Evolutionary conservation across 2,888 invertebrate species (phyloP).

Genomic region (Aleiodes leptofemur): DNA sequence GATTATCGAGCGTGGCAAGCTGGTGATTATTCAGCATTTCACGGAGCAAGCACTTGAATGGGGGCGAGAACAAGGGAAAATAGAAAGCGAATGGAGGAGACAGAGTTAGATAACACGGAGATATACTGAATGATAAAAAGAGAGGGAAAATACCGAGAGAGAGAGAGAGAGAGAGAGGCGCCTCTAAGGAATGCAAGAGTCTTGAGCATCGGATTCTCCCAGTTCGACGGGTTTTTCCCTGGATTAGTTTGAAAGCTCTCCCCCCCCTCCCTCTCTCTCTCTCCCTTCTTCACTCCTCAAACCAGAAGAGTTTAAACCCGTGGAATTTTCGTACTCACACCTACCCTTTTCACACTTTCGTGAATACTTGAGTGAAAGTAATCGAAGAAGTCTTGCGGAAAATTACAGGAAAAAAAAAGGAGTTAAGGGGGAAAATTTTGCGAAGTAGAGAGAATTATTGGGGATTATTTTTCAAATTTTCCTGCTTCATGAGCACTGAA

Average conservation of each 20-base stretch:
- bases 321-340: constrained; percentile 37
- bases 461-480: neutral
- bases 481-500: too few species aligned
- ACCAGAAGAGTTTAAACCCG: constrained; percentile 12
- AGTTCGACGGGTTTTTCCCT: constrained; percentile 26
- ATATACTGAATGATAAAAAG: neutral
- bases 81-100: constrained; percentile 24
- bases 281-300: constrained; percentile 3
- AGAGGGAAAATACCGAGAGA: neutral
- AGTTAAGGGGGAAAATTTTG: neutral
- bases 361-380: constrained; percentile 39
- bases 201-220: constrained; percentile 15
- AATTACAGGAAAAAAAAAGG: constrained; percentile 31
- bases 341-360: constrained; percentile 25
- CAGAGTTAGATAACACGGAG: constrained; percentile 26
- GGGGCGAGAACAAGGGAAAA: neutral
- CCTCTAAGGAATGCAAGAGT: constrained; percentile 39
- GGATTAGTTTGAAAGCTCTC: constrained; percentile 39
- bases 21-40: constrained; percentile 34
- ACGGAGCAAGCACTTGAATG: neutral
- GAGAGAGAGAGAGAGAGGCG: too few species aligned
- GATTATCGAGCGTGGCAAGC: constrained; percentile 28
- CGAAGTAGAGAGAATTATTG: neutral
- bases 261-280: neutral
- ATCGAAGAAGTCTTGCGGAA: constrained; percentile 46